Base-by-base conservation (phyloP, 2,888 invertebrate genomes). In the Epirrhoe alternata region DNA sequence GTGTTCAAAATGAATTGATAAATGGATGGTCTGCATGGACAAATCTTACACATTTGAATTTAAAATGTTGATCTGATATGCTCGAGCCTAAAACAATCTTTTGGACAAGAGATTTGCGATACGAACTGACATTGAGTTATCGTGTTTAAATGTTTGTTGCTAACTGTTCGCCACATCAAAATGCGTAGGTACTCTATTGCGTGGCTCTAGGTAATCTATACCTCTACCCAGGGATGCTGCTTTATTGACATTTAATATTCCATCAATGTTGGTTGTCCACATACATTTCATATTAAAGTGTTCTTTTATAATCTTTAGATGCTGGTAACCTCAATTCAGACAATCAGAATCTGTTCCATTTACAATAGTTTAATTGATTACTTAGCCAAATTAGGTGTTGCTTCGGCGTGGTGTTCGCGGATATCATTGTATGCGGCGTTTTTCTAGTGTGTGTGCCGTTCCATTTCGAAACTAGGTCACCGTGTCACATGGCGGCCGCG, bases 391-490 rank as follows among this genome's bases (percentile, higher is more conserved):
- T 83, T 82, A 84, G 80, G 77, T 77, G 77, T 80, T 74, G 78
- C 72, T 76, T 80, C 77, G 72, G 77, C 78, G 81, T 77, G 77
- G 73, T 76, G 79, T 80, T 81, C 78, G 81, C 80, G 79, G 82
- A 78, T 83, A 82, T 80, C 79, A 78, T 74, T 81, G 82, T 84
- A 81, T 82, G 83, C 83, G 79, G 81, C 82, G 80, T 80, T 86
- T 83, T 83, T 84, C 85, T 88, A 86, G 87, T 88, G 87, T 86
- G 87, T 86, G 87, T 84, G 83, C 85, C 87, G 90, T 90, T 92
- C 90, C 92, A 91, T 92, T 92, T 93, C 87, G 85, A 89, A 93
- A 92, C 88, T 92, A 81, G 93, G 93, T 92, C 87, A 93, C 84
- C 83, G 83, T 92, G 93, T 92, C 92, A 88, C 82, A 88, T 85